These are phyloP conservation scores for Struthio camelus DNA, from an alignment of 2,113 vertebrate species.

Conservation along the genomic window DNA sequence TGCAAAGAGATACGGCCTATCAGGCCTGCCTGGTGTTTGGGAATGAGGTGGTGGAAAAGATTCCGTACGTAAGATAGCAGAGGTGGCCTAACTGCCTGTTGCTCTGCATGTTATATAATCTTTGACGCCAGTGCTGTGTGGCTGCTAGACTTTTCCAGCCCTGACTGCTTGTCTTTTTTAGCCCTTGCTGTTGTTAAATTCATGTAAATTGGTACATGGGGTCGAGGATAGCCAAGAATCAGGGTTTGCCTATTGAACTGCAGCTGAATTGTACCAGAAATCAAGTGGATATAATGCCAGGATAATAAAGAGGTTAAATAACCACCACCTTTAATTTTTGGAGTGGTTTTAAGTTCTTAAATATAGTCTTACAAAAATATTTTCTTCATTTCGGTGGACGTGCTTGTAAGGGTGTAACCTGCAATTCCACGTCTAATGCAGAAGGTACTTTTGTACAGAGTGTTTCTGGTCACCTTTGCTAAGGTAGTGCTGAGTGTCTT, in stretches of 20 bases:
- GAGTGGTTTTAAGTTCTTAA: neutral
- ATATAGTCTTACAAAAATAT: neutral
- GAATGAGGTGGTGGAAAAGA: neutral
- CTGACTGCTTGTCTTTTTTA: neutral
- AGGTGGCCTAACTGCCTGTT: neutral
- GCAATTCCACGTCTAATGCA: conserved; percentile 24
- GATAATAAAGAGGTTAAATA: neutral
- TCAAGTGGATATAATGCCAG: neutral
- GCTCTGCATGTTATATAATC: neutral
- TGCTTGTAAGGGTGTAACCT: neutral
- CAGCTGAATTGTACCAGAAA: neutral
- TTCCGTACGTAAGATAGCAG: neutral
- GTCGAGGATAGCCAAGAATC: neutral
- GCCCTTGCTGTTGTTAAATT: neutral
- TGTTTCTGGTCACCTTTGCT: neutral
- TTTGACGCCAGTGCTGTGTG: neutral
- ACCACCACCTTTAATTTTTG: neutral
- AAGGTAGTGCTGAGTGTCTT: conserved; percentile 25
- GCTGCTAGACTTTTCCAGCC: neutral
- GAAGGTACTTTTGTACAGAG: neutral
- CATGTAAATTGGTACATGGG: neutral
- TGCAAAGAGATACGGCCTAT: neutral
- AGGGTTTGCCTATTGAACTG: neutral
- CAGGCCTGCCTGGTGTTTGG: neutral
- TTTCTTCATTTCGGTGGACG: neutral